Conservation (phyloP, 2,888 invertebrate species). For the Ophion obscuratus region DNA sequence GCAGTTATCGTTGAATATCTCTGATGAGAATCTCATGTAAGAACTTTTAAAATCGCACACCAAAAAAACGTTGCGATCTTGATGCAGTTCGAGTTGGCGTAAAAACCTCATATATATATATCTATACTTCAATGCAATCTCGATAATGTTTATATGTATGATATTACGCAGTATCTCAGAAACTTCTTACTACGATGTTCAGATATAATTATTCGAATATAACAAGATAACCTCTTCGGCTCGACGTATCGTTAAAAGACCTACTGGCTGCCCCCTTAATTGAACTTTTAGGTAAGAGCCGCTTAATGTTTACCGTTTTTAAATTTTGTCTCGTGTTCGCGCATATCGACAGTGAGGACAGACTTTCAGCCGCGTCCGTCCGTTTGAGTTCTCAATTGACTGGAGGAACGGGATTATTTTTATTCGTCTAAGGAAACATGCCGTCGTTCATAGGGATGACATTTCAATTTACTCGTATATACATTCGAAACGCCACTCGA, state of each 20-base stretch:
- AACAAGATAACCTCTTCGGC: conserved; percentile 58
- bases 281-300: conserved; percentile 64
- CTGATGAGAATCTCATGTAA: background rate
- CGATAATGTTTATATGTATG: conserved; percentile 30
- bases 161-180: conserved; percentile 52
- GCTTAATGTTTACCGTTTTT: conserved; percentile 33
- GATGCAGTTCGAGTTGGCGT: conserved; percentile 4
- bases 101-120: conserved; percentile 3
- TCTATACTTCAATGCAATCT: conserved; percentile 27
- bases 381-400: conserved; percentile 61
- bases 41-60: background rate
- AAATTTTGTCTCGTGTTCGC: conserved; percentile 37
- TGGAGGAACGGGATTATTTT: conserved; percentile 62
- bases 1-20: background rate
- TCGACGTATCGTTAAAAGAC: conserved; percentile 50
- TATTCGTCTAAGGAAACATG: conserved; percentile 44
- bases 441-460: conserved; percentile 33
- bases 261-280: conserved; percentile 53
- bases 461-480: conserved; percentile 21
- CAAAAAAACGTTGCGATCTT: background rate
- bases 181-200: conserved; percentile 38
- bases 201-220: conserved; percentile 56
- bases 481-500: conserved; percentile 16
- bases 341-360: conserved; percentile 41
- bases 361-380: conserved; percentile 32